Evolutionary conservation across 2,888 invertebrate species (phyloP), one percentile per base, ranked within the genome.

Genomic region (Mesochorus sp.): DNA sequence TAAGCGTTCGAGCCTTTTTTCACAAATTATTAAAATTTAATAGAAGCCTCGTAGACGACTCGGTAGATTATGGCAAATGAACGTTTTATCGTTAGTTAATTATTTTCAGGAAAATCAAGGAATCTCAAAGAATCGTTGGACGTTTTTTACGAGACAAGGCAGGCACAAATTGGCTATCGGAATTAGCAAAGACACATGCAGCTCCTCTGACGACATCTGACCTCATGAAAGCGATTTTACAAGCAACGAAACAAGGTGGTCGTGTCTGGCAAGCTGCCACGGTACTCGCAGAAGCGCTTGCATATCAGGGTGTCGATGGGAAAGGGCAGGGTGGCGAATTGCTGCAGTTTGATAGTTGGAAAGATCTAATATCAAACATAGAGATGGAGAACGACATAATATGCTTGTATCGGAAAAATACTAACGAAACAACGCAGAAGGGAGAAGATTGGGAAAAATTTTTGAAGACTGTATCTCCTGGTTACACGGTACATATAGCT

Each of bases 361-460:
- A 79, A 12, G 80, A 79, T 55, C 17, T 84, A 2, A 61, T 84
- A 17, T 62, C 57, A 0, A 79, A 80, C 19, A 72, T 83, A 17
- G 81, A 82, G 39, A 59, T 79, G 10, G 76, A 84, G 49, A 75
- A 84, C 24, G 83, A 84, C 42, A 81, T 85, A 28, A 80, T 85
- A 12, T 85, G 85, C 59, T 70, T 83, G 0, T 85, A 83, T 67
- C 71, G 85, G 3, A 83, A 81, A 42, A 74, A 62, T 21, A 64
- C 37, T 8, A 79, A 83, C 24, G 44, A 75, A n/a, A 55, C 75
- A 1, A 24, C 62, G n/a, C 76, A 79, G 53, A 79, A 61, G 39
- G 26, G 64, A n/a, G 79, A 82, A 1, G 84, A 84, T 47, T 83
- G 84, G 84, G 59, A 81, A 55, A 81, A 76, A 74, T 82, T 83